Evolutionary conservation across 2,888 invertebrate genomes (phyloP), one percentile per base, ranked within the genome.

Genomic region (Calameuta idolon): DNA sequence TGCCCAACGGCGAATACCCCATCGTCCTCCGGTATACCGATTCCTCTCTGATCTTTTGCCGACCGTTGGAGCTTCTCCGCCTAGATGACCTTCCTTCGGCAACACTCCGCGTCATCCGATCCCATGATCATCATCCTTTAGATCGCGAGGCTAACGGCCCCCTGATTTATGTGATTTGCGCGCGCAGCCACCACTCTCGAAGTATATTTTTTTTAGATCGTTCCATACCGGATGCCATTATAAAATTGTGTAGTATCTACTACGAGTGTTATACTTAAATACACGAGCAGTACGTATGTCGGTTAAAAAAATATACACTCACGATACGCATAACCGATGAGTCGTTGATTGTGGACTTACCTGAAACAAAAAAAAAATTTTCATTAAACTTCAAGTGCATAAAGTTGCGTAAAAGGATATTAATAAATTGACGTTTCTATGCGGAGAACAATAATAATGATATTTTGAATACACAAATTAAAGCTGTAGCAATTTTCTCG

Each of bases 291-390:
- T 35, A 35, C 3, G 12, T 40, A 9, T 5, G 15, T 23, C 23
- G 55, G 9, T 55, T 55, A 9, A 55, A 2, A 55, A 23, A 15
- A 55, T 23, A 2, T 55, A 23, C 55, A 55, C 55, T 55, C 55
- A 55, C 55, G 15, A 55, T 5, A 55, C 23, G 2, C 23, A 23
- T 23, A 2, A 55, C 23, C 23, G 55, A 55, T 5, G 5, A 55
- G 30, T n/a, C 15, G 35, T 37, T n/a, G 77, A 79, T 71, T 34
- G 15, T 55, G 68, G 69, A 85, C 87, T 86, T 81, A 87, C 87
- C 87, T 87, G 83, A 80, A 87, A 87, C 80, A 84, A 71, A 80
- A 73, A 40, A 69, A 69, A 69, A 37, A 33, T 75, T 76, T 34
- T 55, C 0, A 82, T 75, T 77, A 40, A 77, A 9, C 1, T 15